Evolutionary conservation across 2,113 vertebrate species (phyloP), one percentile per base, ranked within the genome.

Genomic region (Rhea pennata): DNA sequence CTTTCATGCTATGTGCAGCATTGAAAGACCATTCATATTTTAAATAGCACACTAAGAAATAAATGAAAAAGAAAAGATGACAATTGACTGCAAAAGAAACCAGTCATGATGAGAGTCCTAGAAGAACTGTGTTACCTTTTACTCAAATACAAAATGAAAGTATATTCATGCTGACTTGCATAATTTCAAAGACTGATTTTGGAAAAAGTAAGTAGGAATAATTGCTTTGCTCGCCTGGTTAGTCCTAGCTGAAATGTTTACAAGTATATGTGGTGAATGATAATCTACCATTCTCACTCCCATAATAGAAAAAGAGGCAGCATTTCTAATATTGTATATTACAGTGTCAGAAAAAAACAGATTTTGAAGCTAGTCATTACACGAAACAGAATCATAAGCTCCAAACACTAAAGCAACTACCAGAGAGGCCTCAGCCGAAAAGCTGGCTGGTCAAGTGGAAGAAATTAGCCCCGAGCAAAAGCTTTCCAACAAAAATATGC

Each of bases 381-480:
- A 50, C 31, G 36, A 81, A 71, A 33, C 13, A 82, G 15, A 76
- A n/a, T 6, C 53, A 82, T 6, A 75, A 82, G 48, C 40, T 72
- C 56, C 66, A 87, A 90, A 39, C 4, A 85, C 27, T n/a, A 42
- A 3, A 92, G 31, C 19, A 69, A 24, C 11, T n/a, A 6, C 61
- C 62, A 78, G 58, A 77, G 39, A 73, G 9, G 31, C 40, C 54
- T 15, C 44, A 48, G n/a, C 62, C 79, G 53, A 44, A 93, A 91
- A 91, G 9, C 15, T 82, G 66, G 15, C 19, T 39, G 50, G 19
- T 29, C 56, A 92, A 77, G 59, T 53, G 20, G 67, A 80, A 88
- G 77, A 88, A 39, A 87, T 26, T 13, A 84, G 26, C 65, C 33
- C 14, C 51, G 76, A 91, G 44, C n/a, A 86, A 92, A 83, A 77